Evolutionary conservation across 2,113 vertebrate genomes (phyloP).

Genomic region (Tylochromis polylepis): DNA sequence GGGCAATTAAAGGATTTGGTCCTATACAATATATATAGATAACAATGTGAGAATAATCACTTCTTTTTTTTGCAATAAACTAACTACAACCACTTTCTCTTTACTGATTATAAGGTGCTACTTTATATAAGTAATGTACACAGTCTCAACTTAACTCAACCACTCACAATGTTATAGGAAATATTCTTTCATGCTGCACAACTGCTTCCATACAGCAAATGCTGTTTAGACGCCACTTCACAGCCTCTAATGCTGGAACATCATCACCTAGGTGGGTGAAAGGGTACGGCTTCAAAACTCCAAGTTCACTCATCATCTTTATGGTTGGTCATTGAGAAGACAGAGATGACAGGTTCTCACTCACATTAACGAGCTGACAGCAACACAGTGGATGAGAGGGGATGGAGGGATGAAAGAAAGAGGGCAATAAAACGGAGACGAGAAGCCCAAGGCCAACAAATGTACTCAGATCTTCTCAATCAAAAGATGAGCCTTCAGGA

Average conservation of each 20-base stretch:
- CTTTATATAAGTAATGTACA: background rate
- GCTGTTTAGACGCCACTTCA: background rate
- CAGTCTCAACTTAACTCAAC: background rate
- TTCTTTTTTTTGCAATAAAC: background rate
- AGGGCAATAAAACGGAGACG: slow-evolving; percentile 47
- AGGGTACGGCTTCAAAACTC: slow-evolving; percentile 46
- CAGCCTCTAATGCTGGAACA: slow-evolving; percentile 11
- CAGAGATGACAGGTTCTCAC: slow-evolving; percentile 65
- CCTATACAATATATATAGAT: background rate
- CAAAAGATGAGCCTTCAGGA: background rate
- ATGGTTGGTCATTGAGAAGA: slow-evolving; percentile 53
- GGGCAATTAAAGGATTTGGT: background rate
- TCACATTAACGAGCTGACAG: slow-evolving; percentile 64
- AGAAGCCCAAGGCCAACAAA: slow-evolving; percentile 48
- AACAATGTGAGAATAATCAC: background rate
- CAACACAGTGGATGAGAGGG: slow-evolving; percentile 18
- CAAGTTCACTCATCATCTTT: slow-evolving; percentile 65
- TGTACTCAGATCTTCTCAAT: slow-evolving; percentile 5
- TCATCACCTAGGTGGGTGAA: slow-evolving; percentile 45
- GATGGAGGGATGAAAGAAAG: slow-evolving; percentile 11
- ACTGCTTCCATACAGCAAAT: background rate
- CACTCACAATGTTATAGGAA: background rate
- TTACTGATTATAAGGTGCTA: background rate
- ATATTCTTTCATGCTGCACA: background rate
- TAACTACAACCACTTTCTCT: background rate